These are phyloP conservation scores for Sphyrna mokarran DNA, from an alignment of 2,113 vertebrate genomes.

Conservation along the genomic window DNA sequence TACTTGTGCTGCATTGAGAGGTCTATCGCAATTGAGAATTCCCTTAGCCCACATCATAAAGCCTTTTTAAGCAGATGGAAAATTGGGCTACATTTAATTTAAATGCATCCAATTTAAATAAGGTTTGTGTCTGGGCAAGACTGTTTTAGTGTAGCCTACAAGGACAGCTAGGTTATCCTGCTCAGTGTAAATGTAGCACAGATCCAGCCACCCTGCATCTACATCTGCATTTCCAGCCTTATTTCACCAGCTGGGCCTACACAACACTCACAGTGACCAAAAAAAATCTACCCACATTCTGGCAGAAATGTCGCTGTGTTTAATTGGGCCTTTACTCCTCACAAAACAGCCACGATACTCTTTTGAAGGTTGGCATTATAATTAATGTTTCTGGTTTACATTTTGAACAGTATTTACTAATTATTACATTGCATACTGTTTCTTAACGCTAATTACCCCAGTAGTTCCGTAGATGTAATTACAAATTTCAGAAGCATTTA, in stretches of 20 bases:
- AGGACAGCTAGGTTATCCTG: neutral
- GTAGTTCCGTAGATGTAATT: neutral
- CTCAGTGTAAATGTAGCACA: neutral
- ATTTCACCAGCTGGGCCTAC: neutral
- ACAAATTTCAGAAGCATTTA: slow-evolving; percentile 17
- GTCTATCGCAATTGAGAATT: neutral
- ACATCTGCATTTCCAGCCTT: neutral
- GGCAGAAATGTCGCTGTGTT: neutral
- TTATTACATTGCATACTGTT: slow-evolving; percentile 17
- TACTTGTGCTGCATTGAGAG: neutral
- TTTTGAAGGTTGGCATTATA: slow-evolving; percentile 4
- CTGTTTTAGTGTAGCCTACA: neutral
- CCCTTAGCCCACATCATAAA: no score
- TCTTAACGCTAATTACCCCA: slow-evolving; percentile 11
- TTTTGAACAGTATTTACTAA: neutral
- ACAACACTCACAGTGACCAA: neutral
- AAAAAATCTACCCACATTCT: neutral
- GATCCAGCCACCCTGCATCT: neutral
- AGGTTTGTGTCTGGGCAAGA: neutral
- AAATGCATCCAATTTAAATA: neutral
- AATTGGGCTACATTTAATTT: neutral
- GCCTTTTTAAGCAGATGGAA: neutral
- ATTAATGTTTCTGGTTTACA: neutral
- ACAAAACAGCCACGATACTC: neutral
- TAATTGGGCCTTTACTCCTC: slow-evolving; percentile 13